Evolutionary conservation across 2,797 vertebrate species (phyloP), one percentile per base, ranked within the genome.

Genomic region (Synaphobranchus kaupii): DNA sequence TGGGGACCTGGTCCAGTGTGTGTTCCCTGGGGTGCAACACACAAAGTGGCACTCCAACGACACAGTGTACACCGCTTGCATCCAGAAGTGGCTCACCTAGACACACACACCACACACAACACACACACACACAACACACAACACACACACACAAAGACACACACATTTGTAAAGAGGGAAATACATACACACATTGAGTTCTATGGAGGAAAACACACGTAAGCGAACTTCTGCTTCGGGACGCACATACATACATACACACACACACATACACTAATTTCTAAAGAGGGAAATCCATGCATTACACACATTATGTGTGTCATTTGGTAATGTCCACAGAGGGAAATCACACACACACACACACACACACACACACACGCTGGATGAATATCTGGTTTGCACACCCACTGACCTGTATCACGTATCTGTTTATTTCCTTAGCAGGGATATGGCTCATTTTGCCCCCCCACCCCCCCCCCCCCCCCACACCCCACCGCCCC

Each of bases 41-140:
- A 91, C 97, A 0, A 89, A 76, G 88, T 98, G 98, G 98, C 98
- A 98, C 91, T 98, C 97, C 1, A 98, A 98, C 25, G 94, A 96
- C 86, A 98, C 97, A 0, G 97, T 98, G 13, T 98, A 96, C 84
- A 94, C 95, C 66, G 84, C 82, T 50, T 98, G 97, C 90, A 97
- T 98, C 13, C 95, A 97, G 88, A 97, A 96, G 31, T 98, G 97
- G 97, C 96, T 98, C 66, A 95, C 94, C 68, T 98, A 95, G 93
- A 89, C 48, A 52, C 28, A 31, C 60, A 7, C 78, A 50, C 86
- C n/a, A n/a, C n/a, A n/a, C n/a, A n/a, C n/a, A n/a, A 44, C 56
- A 7, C 66, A 28, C 66, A 58, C 83, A 6, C 83, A 12, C 3
- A 44, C 17, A 9, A 54, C 52, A 8, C 83, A 84, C 73, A 25